Conservation (phyloP, 1,140 invertebrate species). For the Penaeus japonicus region DNA sequence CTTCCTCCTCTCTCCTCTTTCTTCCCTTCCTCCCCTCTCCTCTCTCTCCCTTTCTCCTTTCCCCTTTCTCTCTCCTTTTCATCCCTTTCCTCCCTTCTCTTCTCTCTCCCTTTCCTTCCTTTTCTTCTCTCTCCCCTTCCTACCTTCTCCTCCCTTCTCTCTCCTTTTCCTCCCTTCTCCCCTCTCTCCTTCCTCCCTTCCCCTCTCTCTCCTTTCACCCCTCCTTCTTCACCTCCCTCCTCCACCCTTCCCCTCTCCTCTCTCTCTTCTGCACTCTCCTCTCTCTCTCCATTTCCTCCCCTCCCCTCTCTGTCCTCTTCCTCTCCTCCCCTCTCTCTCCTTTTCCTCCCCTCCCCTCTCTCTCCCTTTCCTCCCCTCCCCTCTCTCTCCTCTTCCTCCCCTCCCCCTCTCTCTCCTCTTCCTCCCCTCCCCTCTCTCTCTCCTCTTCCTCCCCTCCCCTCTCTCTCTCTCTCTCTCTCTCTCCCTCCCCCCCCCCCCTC, state of each 20-base stretch:
- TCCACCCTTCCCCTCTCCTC: not conserved
- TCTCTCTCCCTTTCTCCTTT: too few relatives aligned
- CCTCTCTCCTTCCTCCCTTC: too few relatives aligned
- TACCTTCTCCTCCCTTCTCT: not conserved
- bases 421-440: too few relatives aligned
- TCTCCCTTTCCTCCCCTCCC: too few relatives aligned
- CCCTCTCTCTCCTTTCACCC: not conserved
- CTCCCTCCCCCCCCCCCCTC: not conserved
- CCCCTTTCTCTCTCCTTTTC: not conserved
- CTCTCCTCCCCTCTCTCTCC: not conserved
- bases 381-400: not conserved
- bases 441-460: not conserved
- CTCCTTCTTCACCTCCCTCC: not conserved
- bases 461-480: not conserved
- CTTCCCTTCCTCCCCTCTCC: too few relatives aligned
- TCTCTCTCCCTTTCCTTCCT: not conserved
- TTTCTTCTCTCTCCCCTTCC: not conserved
- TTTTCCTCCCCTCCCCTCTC: not conserved
- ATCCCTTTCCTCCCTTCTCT: too few relatives aligned
- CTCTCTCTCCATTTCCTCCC: too few relatives aligned
- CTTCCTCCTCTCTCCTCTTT: not conserved
- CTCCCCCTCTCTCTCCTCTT: not conserved
- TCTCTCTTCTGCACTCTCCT: too few relatives aligned
- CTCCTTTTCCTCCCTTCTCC: not conserved
- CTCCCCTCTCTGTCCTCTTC: not conserved